phyloP scores from a whole-genome alignment of 2,888 invertebrate genomes.

The Tiliacea citrago region DNA sequence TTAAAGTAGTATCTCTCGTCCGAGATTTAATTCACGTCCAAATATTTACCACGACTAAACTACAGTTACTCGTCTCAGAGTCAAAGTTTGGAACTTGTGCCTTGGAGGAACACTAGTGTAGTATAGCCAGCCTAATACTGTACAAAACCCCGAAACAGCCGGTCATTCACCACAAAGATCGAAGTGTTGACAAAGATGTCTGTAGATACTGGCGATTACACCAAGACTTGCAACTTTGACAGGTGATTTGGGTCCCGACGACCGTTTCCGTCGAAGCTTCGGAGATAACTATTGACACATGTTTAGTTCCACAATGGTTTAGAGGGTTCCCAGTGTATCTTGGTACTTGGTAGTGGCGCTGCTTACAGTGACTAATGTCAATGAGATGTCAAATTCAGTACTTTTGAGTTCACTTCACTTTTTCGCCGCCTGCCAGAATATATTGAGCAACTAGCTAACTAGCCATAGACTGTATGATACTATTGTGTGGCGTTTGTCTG shows the following conservation, averaged over 20 bases:
- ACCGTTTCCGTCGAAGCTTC: slow-evolving; percentile 79
- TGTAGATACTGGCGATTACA: slow-evolving; percentile 83
- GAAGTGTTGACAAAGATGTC: slow-evolving; percentile 86
- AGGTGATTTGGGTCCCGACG: slow-evolving; percentile 88
- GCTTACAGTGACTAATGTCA: slow-evolving; percentile 37
- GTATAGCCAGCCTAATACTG: slow-evolving; percentile 54
- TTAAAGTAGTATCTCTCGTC: neutral
- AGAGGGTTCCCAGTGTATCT: slow-evolving; percentile 52
- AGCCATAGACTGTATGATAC: slow-evolving; percentile 29
- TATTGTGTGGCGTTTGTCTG: neutral
- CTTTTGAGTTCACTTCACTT: slow-evolving; percentile 6
- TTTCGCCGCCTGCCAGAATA: slow-evolving; percentile 36
- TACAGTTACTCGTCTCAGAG: slow-evolving; percentile 39
- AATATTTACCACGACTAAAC: slow-evolving; percentile 38
- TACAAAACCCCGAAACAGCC: slow-evolving; percentile 72
- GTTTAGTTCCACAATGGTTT: slow-evolving; percentile 63
- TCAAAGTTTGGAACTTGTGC: slow-evolving; percentile 55
- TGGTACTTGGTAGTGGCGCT: slow-evolving; percentile 33
- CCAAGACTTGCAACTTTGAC: slow-evolving; percentile 84
- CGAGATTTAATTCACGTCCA: slow-evolving; percentile 15
- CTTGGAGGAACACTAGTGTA: slow-evolving; percentile 41
- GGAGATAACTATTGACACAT: slow-evolving; percentile 82
- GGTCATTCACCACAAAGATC: slow-evolving; percentile 79
- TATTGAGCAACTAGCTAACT: slow-evolving; percentile 35
- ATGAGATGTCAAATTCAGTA: slow-evolving; percentile 23